phyloP scores from a whole-genome alignment of 2,797 vertebrate genomes.

The Gadopsis bispinosus region DNA sequence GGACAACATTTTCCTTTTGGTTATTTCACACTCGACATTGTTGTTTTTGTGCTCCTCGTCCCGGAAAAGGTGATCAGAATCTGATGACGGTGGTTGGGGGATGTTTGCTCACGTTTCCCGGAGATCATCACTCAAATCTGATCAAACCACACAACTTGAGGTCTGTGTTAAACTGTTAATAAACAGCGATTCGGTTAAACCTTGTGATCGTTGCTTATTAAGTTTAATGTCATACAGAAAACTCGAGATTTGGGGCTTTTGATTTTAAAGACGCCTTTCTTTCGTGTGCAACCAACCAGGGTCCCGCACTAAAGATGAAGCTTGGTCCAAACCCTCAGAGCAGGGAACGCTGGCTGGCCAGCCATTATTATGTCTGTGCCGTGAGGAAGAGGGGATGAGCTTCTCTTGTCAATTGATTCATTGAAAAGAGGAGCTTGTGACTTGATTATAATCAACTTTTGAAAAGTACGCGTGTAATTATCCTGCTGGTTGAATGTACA shows the following conservation, averaged over 20 bases:
- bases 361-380: not conserved
- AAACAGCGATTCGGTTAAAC: not conserved
- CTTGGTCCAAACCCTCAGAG: not conserved
- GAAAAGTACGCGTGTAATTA: conserved; percentile 13
- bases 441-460: conserved; percentile 18
- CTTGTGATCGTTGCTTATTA: not conserved
- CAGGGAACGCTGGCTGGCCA: not conserved
- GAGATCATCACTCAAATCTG: not conserved
- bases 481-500: not conserved
- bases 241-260: not conserved
- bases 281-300: not conserved
- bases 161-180: not conserved
- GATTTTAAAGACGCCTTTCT: not conserved
- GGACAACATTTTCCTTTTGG: not conserved
- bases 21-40: not conserved
- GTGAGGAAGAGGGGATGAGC: not conserved
- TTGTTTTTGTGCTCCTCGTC: not conserved
- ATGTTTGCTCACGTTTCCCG: too few relatives aligned
- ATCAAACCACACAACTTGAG: not conserved
- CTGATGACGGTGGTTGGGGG: not conserved
- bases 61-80: not conserved
- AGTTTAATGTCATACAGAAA: too few relatives aligned
- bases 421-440: conserved; percentile 3
- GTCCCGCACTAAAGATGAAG: not conserved
- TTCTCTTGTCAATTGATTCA: conserved; percentile 1